A percentile compares a stretch with the other conserved stretches of the same genome.
phyloP scores from a whole-genome alignment of 2,113 vertebrate species.

The human region DNA sequence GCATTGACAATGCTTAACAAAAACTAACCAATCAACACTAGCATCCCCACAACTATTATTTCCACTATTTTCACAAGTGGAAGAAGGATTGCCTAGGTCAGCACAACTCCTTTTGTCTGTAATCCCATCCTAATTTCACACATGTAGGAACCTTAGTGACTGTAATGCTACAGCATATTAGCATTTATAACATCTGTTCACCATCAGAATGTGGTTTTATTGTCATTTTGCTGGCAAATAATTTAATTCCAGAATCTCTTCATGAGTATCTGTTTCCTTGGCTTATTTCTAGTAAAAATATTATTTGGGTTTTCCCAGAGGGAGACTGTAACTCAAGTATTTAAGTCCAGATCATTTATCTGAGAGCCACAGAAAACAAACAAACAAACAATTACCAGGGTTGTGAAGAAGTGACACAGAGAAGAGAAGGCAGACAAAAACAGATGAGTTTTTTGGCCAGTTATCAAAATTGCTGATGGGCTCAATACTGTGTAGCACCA shows the following conservation, averaged over 20 bases:
- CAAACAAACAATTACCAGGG: neutral
- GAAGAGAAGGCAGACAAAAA: neutral
- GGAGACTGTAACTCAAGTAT: neutral
- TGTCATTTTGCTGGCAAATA: neutral
- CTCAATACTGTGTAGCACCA: fast-evolving
- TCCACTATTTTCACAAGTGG: neutral
- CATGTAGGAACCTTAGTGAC: neutral
- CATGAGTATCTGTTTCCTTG: neutral
- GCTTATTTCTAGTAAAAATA: neutral
- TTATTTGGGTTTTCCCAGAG: neutral
- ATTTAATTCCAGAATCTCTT: neutral
- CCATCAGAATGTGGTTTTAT: neutral
- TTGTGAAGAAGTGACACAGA: neutral
- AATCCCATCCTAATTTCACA: neutral
- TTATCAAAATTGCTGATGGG: neutral
- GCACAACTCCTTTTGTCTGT: neutral
- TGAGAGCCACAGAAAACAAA: neutral
- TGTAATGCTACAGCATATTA: fast-evolving
- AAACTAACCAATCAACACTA: neutral
- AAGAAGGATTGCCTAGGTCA: neutral
- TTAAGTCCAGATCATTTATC: neutral
- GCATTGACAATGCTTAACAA: neutral
- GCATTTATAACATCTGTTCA: neutral
- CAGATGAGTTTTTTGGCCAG: neutral
- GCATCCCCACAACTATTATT: neutral